Evolutionary conservation across 2,113 vertebrate genomes (phyloP).

Genomic region (Tor tambroides): DNA sequence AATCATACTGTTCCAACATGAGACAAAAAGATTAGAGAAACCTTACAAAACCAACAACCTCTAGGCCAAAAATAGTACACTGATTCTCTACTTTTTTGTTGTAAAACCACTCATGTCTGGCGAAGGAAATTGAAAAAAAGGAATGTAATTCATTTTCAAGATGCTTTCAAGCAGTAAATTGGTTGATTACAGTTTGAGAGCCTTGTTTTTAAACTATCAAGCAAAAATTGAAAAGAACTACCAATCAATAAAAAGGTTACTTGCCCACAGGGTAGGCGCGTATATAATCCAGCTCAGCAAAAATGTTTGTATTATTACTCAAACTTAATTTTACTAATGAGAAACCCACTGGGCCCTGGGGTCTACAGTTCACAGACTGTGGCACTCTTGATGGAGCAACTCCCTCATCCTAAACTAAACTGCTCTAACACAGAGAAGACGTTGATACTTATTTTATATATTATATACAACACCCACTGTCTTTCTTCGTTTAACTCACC

Average conservation of each 20-base stretch:
- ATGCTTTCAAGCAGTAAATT: slow-evolving; percentile 44
- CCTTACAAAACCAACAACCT: slow-evolving; percentile 14
- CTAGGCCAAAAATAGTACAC: slow-evolving; percentile 21
- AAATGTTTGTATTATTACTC: slow-evolving; percentile 3
- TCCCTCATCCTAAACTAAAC: background rate
- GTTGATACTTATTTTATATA: background rate
- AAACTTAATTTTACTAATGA: slow-evolving; percentile 38
- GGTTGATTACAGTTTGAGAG: slow-evolving; percentile 44
- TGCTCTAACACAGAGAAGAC: too few species aligned
- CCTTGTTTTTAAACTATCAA: slow-evolving; percentile 22
- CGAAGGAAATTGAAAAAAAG: slow-evolving; percentile 33
- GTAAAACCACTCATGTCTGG: slow-evolving; percentile 8
- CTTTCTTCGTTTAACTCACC: background rate
- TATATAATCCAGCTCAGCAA: slow-evolving; percentile 15
- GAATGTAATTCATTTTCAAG: slow-evolving; percentile 37
- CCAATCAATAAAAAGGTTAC: slow-evolving; percentile 45
- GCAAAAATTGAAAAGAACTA: slow-evolving; percentile 23
- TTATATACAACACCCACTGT: background rate
- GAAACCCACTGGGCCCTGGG: slow-evolving; percentile 6
- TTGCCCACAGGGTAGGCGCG: background rate
- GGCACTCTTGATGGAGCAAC: background rate
- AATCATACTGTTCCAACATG: background rate
- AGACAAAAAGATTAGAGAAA: background rate
- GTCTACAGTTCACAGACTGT: slow-evolving; percentile 23
- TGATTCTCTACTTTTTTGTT: background rate